Base-by-base conservation (phyloP, 2,888 invertebrate species). In the Ramazzottius varieornatus region DNA sequence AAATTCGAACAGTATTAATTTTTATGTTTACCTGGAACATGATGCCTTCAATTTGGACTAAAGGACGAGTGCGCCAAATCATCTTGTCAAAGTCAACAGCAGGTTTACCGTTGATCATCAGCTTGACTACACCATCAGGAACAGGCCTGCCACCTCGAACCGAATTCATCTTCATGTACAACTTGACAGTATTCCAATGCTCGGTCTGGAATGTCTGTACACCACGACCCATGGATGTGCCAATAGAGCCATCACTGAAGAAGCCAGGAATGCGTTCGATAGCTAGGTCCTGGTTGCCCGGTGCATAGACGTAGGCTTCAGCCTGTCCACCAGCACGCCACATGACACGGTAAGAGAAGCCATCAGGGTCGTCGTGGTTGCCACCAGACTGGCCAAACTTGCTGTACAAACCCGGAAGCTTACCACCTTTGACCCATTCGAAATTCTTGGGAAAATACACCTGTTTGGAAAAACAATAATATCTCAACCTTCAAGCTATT, bases 391-490 rank as follows among this genome's bases (percentile, higher is more conserved):
- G 40, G 16, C 67, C 67, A 29, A 68, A 67, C n/a, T 69, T 70
- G 2, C 70, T 70, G 46, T 67, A 70, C 16, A 71, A 64, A n/a
- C 72, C 72, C 0, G 72, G 71, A 16, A 72, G 67, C 63, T 72
- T 72, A 1, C 72, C 71, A 1, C 72, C 69, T 46, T 66, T 66
- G 24, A 68, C 69, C 46, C 67, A 69, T 63, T 69, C 67, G 40
- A 69, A 69, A 46, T 67, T 68, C 2, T 46, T 63, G 32, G 46
- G 66, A 66, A 68, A 68, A 64, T 68, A 69, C 1, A 70, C n/a
- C n/a, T n/a, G n/a, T n/a, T n/a, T n/a, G n/a, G n/a, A n/a, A n/a
- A n/a, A n/a, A n/a, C n/a, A n/a, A n/a, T n/a, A n/a, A n/a, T n/a
- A n/a, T n/a, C n/a, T n/a, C n/a, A n/a, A n/a, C n/a, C n/a, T n/a